phyloP scores from a whole-genome alignment of 2,797 vertebrate species.

The Gallinago nigripennis region DNA sequence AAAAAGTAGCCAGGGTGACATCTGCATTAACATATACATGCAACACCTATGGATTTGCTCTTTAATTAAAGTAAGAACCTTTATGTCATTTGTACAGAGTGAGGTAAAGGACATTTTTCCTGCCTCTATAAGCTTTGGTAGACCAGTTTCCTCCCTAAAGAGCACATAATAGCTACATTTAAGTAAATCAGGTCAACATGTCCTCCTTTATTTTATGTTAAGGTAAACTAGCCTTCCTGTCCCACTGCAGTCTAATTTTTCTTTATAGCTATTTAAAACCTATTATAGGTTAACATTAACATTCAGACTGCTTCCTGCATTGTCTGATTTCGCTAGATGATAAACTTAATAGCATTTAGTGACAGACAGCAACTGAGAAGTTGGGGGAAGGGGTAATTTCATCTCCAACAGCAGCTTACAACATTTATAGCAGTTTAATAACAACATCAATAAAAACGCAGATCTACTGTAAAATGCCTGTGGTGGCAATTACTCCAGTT shows the following conservation, averaged over 20 bases:
- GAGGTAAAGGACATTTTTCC: conserved; percentile 46
- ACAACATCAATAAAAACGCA: conserved; percentile 29
- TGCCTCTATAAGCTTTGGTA: conserved; percentile 39
- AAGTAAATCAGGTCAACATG: conserved; percentile 57
- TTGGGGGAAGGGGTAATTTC: not conserved
- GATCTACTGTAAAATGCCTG: conserved; percentile 19
- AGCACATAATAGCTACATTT: conserved; percentile 50
- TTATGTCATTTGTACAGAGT: not conserved
- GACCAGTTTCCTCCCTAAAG: conserved; percentile 54
- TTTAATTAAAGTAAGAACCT: conserved; percentile 21
- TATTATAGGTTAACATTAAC: conserved; percentile 42
- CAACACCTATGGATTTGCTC: not conserved
- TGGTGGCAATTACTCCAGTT: conserved; percentile 8
- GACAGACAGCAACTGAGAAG: conserved; percentile 24
- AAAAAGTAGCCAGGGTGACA: not conserved
- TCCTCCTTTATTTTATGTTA: conserved; percentile 59
- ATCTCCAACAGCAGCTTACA: conserved; percentile 16
- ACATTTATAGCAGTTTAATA: conserved; percentile 28
- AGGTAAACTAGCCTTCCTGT: conserved; percentile 53
- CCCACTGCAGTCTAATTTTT: conserved; percentile 31
- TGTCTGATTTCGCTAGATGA: conserved; percentile 59
- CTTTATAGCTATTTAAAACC: conserved; percentile 58
- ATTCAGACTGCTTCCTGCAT: conserved; percentile 52
- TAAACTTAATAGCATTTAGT: conserved; percentile 49
- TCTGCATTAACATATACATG: not conserved